phyloP scores from a whole-genome alignment of 2,113 vertebrate genomes.

The Bos indicus region DNA sequence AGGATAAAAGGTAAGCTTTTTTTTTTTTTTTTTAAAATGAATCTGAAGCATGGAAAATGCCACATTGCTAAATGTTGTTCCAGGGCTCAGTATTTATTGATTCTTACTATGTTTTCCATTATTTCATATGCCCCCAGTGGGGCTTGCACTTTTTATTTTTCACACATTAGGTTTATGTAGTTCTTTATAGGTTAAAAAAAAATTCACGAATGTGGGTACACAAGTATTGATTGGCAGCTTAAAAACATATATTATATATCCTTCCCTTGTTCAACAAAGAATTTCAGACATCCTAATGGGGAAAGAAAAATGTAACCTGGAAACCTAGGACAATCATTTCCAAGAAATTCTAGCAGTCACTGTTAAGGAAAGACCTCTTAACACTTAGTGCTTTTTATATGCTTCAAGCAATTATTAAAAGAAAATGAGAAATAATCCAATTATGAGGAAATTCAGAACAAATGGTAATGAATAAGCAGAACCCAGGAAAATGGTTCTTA shows the following conservation, averaged over 20 bases:
- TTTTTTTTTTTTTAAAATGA: neutral
- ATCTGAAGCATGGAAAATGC: neutral
- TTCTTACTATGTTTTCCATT: neutral
- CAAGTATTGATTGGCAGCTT: neutral
- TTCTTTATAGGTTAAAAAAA: constrained; percentile 2
- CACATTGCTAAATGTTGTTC: neutral
- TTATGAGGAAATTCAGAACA: neutral
- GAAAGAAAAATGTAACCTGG: neutral
- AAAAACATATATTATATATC: constrained; percentile 5
- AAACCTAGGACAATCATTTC: neutral
- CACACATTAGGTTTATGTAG: neutral
- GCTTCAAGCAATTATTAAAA: neutral
- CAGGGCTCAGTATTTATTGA: neutral
- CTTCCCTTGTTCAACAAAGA: neutral
- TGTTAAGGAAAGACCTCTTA: neutral
- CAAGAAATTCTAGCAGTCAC: neutral
- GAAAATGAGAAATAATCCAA: constrained; percentile 13
- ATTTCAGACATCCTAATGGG: neutral
- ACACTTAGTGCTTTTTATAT: neutral
- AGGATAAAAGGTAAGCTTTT: neutral
- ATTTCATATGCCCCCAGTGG: neutral
- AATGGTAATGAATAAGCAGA: neutral
- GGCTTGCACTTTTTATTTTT: neutral
- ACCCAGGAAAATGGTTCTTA: constrained; percentile 4
- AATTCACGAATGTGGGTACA: neutral